These are phyloP conservation scores for Campoletis raptor DNA, from an alignment of 2,888 invertebrate genomes.

Conservation along the genomic window DNA sequence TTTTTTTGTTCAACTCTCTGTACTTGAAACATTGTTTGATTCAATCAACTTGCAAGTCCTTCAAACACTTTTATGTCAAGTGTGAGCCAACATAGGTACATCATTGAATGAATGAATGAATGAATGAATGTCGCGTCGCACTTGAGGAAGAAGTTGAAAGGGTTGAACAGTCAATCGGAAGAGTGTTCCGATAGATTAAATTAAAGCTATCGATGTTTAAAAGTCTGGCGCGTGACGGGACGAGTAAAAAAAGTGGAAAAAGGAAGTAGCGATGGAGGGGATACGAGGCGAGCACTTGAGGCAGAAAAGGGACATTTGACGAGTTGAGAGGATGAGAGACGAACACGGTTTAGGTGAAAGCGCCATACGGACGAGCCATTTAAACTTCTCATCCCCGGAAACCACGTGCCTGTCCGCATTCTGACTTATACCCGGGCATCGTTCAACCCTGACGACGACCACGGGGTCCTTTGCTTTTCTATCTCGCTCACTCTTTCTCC, in stretches of 20 bases:
- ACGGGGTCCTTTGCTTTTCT: conserved; percentile 74
- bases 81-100: neutral
- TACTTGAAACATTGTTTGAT: neutral
- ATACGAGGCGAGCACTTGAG: conserved; percentile 56
- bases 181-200: neutral
- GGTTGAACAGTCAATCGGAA: neutral
- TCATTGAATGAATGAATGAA: too few species aligned
- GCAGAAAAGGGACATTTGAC: conserved; percentile 59
- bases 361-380: conserved; percentile 85
- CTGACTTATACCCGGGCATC: conserved; percentile 84
- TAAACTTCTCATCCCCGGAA: conserved; percentile 84
- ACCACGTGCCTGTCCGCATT: conserved; percentile 84
- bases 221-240: neutral
- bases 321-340: conserved; percentile 69
- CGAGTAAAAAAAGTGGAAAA: conserved; percentile 39
- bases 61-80: neutral
- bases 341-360: conserved; percentile 71
- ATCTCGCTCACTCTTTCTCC: conserved; percentile 59
- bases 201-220: neutral
- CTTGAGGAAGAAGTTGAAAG: neutral
- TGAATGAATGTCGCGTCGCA: neutral
- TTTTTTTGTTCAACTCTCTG: neutral
- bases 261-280: conserved; percentile 15
- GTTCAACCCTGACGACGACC: conserved; percentile 79
- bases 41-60: neutral